Evolutionary conservation across 2,888 invertebrate species (phyloP), one percentile per base, ranked within the genome.

Genomic region (Eudemis profundana): DNA sequence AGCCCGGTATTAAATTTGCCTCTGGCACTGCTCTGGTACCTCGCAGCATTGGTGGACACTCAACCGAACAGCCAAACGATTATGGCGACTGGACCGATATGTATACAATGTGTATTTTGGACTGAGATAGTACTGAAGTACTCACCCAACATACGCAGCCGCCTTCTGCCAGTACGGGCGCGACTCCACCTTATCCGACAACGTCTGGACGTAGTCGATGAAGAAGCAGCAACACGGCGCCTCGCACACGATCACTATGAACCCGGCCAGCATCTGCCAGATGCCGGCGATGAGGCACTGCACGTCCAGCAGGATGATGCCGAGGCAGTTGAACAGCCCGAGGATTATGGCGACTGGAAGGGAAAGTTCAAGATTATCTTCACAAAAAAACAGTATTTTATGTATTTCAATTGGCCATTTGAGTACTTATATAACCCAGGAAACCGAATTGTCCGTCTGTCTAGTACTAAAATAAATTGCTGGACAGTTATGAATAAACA

Each of bases 201-300:
- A 92, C 68, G 94, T 94, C 89, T 97, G 97, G 63, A 99, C 98
- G 92, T 97, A 97, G 82, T 98, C 99, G 71, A 99, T 94, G 90
- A 98, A 99, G 91, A 98, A 94, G 90, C 98, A 99, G 90, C 98
- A 99, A 86, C 97, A 99, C 0, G 99, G 99, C 42, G 99, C 98
- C 90, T 99, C 99, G 78, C 98, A 94, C 47, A 96, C 95, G 74
- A 98, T 93, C 68, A 97, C 95, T 69, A 97, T 80, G 89, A 99
- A 98, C 42, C 98, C 99, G 69, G 96, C 95, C 69, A 98, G 79
- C 95, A 98, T 96, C 93, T 97, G 97, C 94, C 96, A 95, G 77
- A 97, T 94, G 69, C 97, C 97, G 57, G 95, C 94, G 51, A 97
- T 87, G 64, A 97, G 91, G 83, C 96, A 96, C 44, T 79, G 68